phyloP scores from a whole-genome alignment of 2,113 vertebrate species.

The Puntigrus tetrazona region DNA sequence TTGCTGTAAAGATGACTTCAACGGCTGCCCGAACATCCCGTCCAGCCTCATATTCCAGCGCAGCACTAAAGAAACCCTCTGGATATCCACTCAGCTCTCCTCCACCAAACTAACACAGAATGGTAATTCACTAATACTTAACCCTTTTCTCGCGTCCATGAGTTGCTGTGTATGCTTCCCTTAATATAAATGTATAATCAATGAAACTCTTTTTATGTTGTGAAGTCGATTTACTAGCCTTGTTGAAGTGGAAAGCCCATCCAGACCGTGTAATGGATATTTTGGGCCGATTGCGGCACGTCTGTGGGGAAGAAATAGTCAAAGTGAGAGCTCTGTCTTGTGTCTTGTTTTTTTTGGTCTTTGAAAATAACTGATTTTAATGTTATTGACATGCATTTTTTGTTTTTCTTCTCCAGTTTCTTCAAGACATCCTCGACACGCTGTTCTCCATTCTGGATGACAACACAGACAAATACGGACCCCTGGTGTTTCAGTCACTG shows the following conservation, averaged over 20 bases:
- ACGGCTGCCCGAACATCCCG: slow-evolving; percentile 87
- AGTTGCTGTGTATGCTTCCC: neutral
- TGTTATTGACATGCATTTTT: neutral
- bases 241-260: slow-evolving; percentile 97
- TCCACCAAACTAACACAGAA: slow-evolving; percentile 99
- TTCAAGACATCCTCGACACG: slow-evolving; percentile 96
- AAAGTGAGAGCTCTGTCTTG: slow-evolving; percentile 77
- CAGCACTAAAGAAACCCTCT: slow-evolving; percentile 93
- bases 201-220: too few species aligned
- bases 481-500: slow-evolving; percentile 96
- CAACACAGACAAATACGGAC: slow-evolving; percentile 97
- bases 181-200: too few species aligned
- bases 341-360: neutral
- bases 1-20: slow-evolving; percentile 96
- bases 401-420: slow-evolving; percentile 80
- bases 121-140: slow-evolving; percentile 71
- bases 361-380: neutral
- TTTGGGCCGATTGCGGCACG: slow-evolving; percentile 87
- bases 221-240: slow-evolving; percentile 90
- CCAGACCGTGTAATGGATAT: slow-evolving; percentile 95
- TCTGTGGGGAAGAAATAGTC: slow-evolving; percentile 96
- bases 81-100: slow-evolving; percentile 93
- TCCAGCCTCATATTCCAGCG: slow-evolving; percentile 97
- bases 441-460: slow-evolving; percentile 98
- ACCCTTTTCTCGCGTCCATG: too few species aligned